A percentile compares a stretch with the other conserved stretches of the same genome.
phyloP scores from a whole-genome alignment of 1,140 invertebrate genomes.

The Mercenaria mercenaria region DNA sequence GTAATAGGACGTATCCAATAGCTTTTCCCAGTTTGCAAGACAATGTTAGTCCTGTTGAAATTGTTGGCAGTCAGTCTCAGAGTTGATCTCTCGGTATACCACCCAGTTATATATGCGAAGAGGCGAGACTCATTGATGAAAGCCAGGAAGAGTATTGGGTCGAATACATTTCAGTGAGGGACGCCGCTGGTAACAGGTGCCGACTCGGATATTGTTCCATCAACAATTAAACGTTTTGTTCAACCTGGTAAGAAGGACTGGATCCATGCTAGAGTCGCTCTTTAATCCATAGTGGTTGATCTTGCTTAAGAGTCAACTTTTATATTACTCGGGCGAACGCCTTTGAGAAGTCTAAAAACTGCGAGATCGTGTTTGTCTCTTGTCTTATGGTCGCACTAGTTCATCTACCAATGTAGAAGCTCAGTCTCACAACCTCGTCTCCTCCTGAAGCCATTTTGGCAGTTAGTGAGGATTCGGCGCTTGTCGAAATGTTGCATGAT shows the following conservation, averaged over 20 bases:
- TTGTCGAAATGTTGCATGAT: neutral
- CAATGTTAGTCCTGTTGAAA: slow-evolving; percentile 25
- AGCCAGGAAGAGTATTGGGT: neutral
- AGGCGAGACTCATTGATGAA: slow-evolving; percentile 57
- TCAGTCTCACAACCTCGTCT: neutral
- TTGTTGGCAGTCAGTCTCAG: neutral
- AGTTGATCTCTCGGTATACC: neutral
- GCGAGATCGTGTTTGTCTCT: no score
- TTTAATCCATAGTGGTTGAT: slow-evolving; percentile 60
- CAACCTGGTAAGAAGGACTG: slow-evolving; percentile 21
- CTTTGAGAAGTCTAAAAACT: no score
- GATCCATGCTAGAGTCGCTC: neutral
- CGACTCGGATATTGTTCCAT: neutral
- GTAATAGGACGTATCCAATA: slow-evolving; percentile 55
- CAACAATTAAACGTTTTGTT: slow-evolving; percentile 9
- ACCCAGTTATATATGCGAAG: slow-evolving; percentile 58
- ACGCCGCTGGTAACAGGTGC: slow-evolving; percentile 35
- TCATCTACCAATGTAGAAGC: no score
- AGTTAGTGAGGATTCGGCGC: neutral
- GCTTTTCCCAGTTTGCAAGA: slow-evolving; percentile 20
- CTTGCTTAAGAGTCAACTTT: no score
- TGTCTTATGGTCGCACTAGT: no score
- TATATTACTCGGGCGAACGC: no score
- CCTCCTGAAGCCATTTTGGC: neutral
- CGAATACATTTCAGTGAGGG: slow-evolving; percentile 39